These are phyloP conservation scores for Andrena flavipes DNA, from an alignment of 2,888 invertebrate species.

Conservation along the genomic window DNA sequence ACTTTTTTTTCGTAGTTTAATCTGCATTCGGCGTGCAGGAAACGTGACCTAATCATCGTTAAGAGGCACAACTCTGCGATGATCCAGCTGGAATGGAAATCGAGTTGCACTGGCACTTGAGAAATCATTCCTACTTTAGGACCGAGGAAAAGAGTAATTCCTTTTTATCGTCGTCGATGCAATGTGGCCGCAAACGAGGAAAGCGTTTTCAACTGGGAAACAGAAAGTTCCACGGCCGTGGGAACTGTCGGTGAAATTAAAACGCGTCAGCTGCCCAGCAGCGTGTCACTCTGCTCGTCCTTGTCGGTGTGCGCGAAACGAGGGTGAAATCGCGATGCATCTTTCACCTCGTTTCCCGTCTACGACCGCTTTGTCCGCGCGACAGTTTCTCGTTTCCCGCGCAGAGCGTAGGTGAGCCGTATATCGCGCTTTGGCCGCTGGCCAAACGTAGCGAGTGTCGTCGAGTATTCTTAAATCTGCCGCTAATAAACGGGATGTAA, in stretches of 20 bases:
- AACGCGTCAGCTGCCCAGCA: conserved; percentile 38
- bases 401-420: conserved; percentile 1
- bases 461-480: conserved; percentile 60
- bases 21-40: background rate
- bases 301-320: conserved; percentile 10
- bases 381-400: conserved; percentile 41
- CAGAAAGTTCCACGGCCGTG: conserved; percentile 21
- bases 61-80: background rate
- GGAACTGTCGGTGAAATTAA: conserved; percentile 25
- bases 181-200: background rate
- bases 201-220: background rate
- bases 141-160: background rate
- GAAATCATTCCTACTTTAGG: background rate
- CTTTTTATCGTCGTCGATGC: background rate
- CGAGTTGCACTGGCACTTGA: background rate
- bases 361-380: conserved; percentile 50
- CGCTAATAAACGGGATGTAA: conserved; percentile 60
- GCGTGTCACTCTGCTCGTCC: background rate
- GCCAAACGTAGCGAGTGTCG: conserved; percentile 56
- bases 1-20: conserved; percentile 28
- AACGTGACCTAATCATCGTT: background rate
- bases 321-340: conserved; percentile 42
- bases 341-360: conserved; percentile 40
- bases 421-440: conserved; percentile 48
- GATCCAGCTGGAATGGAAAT: background rate